phyloP scores from a whole-genome alignment of 2,888 invertebrate species.

The Caenorhabditis virilis region DNA sequence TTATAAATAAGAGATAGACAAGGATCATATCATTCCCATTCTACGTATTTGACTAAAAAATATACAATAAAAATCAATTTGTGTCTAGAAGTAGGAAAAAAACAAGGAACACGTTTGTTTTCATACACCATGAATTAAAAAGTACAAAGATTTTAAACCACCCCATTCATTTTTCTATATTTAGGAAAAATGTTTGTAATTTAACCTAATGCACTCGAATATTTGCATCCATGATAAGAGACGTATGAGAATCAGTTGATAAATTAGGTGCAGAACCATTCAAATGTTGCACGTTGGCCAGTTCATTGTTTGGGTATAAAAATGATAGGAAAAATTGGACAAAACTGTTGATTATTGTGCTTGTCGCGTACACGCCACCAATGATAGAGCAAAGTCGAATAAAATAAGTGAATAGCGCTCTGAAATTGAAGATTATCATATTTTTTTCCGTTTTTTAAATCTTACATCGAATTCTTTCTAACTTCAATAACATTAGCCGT shows the following conservation, averaged over 20 bases:
- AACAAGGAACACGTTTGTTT: no score
- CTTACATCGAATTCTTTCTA: constrained; percentile 50
- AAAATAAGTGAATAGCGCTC: constrained; percentile 76
- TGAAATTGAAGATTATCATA: constrained; percentile 31
- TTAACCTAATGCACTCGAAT: constrained; percentile 43
- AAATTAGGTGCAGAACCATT: constrained; percentile 2
- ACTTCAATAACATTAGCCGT: constrained; percentile 63
- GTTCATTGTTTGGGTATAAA: constrained; percentile 7
- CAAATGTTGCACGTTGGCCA: background rate
- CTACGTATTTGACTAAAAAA: no score
- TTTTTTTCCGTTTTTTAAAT: constrained; percentile 3
- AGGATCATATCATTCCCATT: no score
- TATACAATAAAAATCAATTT: no score
- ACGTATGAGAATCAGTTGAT: constrained; percentile 8
- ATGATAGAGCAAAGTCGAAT: constrained; percentile 87
- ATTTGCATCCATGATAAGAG: constrained; percentile 27
- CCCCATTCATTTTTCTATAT: no score
- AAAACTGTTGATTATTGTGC: constrained; percentile 42
- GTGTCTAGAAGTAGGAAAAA: no score
- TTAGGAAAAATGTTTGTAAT: no score
- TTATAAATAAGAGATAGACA: no score
- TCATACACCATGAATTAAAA: no score
- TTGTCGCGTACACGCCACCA: constrained; percentile 88
- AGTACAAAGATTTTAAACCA: no score
- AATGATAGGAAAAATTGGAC: constrained; percentile 34